Conservation (phyloP, 2,888 invertebrate genomes). For the Schrankia costaestrigalis region DNA sequence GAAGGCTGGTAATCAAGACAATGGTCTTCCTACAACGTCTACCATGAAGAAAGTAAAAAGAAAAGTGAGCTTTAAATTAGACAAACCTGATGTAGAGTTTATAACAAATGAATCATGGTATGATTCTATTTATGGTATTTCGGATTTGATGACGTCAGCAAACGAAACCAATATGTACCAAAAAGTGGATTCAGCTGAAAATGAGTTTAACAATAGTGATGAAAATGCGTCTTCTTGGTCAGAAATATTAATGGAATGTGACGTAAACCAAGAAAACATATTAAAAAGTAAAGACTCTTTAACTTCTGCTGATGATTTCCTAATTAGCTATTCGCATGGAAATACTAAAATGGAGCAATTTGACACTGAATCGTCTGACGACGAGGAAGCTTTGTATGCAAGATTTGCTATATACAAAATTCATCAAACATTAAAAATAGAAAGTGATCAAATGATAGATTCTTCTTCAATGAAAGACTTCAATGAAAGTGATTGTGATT, state of each 20-base stretch:
- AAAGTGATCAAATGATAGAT: constrained; percentile 50
- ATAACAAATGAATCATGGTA: constrained; percentile 55
- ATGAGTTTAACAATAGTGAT: too few relatives aligned
- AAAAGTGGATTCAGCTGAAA: background rate
- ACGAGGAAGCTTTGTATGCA: constrained; percentile 50
- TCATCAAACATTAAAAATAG: constrained; percentile 50
- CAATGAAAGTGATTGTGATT: constrained; percentile 31
- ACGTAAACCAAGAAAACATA: constrained; percentile 1
- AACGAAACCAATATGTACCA: constrained; percentile 8
- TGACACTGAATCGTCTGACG: constrained; percentile 38
- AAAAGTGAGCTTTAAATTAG: constrained; percentile 50
- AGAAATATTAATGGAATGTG: constrained; percentile 43
- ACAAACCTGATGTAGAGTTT: constrained; percentile 36
- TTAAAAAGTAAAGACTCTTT: constrained; percentile 2
- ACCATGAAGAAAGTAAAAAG: constrained; percentile 53
- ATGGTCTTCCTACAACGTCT: constrained; percentile 45
- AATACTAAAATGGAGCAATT: constrained; percentile 37
- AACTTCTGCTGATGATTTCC: background rate
- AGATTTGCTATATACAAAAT: constrained; percentile 66
- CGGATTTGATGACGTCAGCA: constrained; percentile 37
- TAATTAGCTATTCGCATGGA: constrained; percentile 6
- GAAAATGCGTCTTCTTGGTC: constrained; percentile 53
- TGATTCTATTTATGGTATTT: constrained; percentile 64
- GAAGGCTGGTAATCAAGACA: constrained; percentile 31
- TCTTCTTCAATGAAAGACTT: constrained; percentile 66